phyloP scores from a whole-genome alignment of 2,888 invertebrate species.

The Ernsta delagoae region DNA sequence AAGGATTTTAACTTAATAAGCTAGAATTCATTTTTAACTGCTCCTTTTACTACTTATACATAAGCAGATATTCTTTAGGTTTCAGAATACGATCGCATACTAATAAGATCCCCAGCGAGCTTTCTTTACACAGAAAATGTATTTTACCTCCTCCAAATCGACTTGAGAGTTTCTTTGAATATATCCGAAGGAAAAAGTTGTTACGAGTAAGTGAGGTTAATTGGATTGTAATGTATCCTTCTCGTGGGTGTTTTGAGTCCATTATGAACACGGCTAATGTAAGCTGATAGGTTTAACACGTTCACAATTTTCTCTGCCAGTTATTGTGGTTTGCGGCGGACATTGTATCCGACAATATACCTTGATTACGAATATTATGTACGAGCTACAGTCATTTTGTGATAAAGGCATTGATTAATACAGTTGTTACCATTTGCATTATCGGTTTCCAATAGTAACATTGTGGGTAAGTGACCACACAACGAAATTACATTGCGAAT shows the following conservation, averaged over 20 bases:
- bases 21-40: constrained; percentile 17
- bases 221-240: constrained; percentile 33
- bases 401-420: constrained; percentile 15
- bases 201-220: constrained; percentile 24
- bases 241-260: constrained; percentile 28
- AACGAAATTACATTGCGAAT: background rate
- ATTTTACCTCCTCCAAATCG: constrained; percentile 25
- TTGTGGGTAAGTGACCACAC: background rate
- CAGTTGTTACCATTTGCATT: constrained; percentile 10
- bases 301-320: constrained; percentile 28
- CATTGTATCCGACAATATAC: constrained; percentile 30
- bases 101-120: constrained; percentile 61
- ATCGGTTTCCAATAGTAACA: constrained; percentile 1
- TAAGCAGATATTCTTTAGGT: constrained; percentile 40
- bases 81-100: constrained; percentile 67
- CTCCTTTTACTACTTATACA: constrained; percentile 7
- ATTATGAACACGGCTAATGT: constrained; percentile 28
- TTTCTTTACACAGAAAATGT: constrained; percentile 28
- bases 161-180: constrained; percentile 17
- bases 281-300: constrained; percentile 34
- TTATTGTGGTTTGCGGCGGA: constrained; percentile 33
- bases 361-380: constrained; percentile 24
- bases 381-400: constrained; percentile 14
- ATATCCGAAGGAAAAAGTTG: constrained; percentile 23
- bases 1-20: background rate